Percentiles rank a stretch among this genome's conserved stretches.
phyloP scores from a whole-genome alignment of 2,888 invertebrate species.

The Cosmia trapezina region DNA sequence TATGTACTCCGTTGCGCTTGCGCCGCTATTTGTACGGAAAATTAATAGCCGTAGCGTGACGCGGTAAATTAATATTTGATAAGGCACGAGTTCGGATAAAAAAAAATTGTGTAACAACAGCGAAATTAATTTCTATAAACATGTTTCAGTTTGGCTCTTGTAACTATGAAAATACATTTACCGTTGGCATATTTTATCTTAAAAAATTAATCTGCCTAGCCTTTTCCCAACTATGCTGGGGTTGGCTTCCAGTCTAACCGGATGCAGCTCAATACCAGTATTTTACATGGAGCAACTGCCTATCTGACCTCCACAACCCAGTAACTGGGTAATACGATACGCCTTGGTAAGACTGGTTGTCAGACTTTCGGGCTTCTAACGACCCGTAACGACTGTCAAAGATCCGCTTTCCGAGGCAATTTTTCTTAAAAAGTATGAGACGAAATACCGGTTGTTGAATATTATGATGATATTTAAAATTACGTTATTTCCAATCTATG shows the following conservation, averaged over 20 bases:
- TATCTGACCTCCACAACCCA: no score
- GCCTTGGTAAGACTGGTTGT: no score
- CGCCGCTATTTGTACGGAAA: constrained; percentile 57
- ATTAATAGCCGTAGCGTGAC: constrained; percentile 67
- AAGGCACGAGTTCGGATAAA: constrained; percentile 55
- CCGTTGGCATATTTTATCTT: neutral
- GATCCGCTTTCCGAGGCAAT: no score
- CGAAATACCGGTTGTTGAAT: neutral
- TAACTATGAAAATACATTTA: constrained; percentile 23
- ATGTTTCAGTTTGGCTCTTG: constrained; percentile 8
- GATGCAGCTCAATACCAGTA: no score
- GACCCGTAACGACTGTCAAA: no score
- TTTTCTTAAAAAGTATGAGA: neutral
- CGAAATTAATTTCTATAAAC: constrained; percentile 38
- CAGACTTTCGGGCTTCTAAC: no score
- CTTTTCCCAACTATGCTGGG: no score
- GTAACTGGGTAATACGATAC: no score
- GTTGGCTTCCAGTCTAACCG: no score
- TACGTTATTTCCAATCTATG: constrained; percentile 4
- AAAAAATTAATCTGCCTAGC: neutral
- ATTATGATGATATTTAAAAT: neutral
- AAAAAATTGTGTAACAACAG: constrained; percentile 45
- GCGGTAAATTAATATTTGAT: constrained; percentile 74
- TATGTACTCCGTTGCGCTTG: constrained; percentile 48
- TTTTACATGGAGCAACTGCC: no score